Percentiles rank a stretch among this genome's conserved stretches.
These are phyloP conservation scores for Delphinus delphis DNA, from an alignment of 2,113 vertebrate species.

Conservation along the genomic window DNA sequence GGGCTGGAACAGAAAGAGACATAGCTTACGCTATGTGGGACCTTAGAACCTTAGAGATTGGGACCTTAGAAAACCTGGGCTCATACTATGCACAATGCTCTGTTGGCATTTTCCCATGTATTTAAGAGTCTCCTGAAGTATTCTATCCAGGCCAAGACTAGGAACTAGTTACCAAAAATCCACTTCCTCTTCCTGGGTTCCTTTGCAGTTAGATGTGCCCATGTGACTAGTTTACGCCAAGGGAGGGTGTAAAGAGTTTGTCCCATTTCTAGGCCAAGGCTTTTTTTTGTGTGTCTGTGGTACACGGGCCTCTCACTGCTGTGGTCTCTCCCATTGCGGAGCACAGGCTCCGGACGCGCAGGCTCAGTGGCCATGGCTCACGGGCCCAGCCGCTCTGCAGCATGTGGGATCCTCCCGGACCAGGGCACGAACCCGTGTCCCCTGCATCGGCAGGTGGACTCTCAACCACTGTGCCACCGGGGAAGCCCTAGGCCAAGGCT, in stretches of 20 bases:
- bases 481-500: not conserved
- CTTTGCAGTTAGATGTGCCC: not conserved
- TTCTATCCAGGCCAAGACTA: not conserved
- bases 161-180: not conserved
- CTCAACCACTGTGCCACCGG: too few relatives aligned
- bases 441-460: too few relatives aligned
- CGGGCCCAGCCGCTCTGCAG: too few relatives aligned
- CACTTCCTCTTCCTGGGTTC: not conserved
- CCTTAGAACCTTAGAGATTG: not conserved
- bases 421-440: too few relatives aligned
- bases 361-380: too few relatives aligned
- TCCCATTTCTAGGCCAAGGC: not conserved
- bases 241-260: not conserved
- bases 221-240: not conserved
- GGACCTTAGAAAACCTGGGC: not conserved
- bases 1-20: not conserved
- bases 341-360: too few relatives aligned
- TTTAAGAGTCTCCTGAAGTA: not conserved
- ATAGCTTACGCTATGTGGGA: fast-evolving
- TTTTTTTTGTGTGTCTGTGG: not conserved
- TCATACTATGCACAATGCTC: not conserved
- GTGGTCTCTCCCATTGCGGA: too few relatives aligned
- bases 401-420: too few relatives aligned
- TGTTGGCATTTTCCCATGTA: not conserved
- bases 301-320: too few relatives aligned